Base-by-base conservation (phyloP, 2,113 vertebrate species). In the Mobula birostris region DNA sequence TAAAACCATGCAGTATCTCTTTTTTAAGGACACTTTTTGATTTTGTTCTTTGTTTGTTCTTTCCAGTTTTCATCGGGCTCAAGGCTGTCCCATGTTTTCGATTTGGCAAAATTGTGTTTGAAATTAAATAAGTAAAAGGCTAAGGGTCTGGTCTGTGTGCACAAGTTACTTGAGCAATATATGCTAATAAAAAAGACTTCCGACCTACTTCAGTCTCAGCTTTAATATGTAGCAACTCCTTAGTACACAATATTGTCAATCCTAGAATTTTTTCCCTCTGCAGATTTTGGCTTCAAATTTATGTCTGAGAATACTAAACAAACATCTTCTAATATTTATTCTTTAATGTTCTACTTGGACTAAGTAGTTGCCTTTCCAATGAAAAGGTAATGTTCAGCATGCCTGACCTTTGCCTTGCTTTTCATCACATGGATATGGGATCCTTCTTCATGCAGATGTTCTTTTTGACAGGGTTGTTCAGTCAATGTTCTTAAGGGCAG, bases 381-480 rank as follows among this genome's bases (percentile, higher is more conserved):
- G 85, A 66, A 15, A 63, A 7, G 24, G 12, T 29, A n/a, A 61
- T 61, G 40, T 24, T n/a, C 29, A 63, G 58, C 85, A 66, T 88
- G 8, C 58, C 29, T 88, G 58, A 61, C 58, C 85, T 88, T 88
- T 63, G 29, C 32, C 27, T 88, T 88, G 85, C 63, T n/a, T 63
- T 88, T 24, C 58, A n/a, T n/a, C 61, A 32, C 61, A 7, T 58
- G 80, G 24, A 58, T 7, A 58, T 40, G 7, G 21, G 9, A 56
- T 32, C 32, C 61, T 66, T 90, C n/a, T n/a, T 63, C 61, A 68
- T 90, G 85, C 14, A 32, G 61, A n/a, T 68, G 85, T 68, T 90
- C 85, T 66, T 19, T 90, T 32, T 90, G 85, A n/a, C 90, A 92
- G 90, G 78, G 63, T 92, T 92, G 32, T 92, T 48, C n/a, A 74